Evolutionary conservation across 2,113 vertebrate species (phyloP).

Genomic region (Pseudorectes ferrugineus): DNA sequence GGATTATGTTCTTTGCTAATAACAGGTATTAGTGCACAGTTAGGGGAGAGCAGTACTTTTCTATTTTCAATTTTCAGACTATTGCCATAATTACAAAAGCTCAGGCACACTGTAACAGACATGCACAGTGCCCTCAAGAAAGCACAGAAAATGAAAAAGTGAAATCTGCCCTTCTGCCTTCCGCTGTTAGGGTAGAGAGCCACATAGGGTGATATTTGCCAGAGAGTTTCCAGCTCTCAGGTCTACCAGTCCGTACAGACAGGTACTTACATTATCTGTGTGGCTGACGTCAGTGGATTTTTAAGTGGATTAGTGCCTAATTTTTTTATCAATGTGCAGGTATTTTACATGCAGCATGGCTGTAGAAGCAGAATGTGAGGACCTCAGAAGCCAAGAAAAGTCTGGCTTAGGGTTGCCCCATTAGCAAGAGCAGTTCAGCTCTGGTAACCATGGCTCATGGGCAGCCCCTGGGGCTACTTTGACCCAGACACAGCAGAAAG

Average conservation of each 20-base stretch:
- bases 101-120: neutral
- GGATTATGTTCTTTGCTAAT: neutral
- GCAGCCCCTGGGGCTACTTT: neutral
- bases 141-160: neutral
- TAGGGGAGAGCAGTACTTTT: neutral
- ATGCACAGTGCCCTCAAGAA: neutral
- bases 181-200: neutral
- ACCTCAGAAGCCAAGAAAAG: neutral
- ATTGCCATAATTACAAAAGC: neutral
- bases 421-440: neutral
- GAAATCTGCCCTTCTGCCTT: neutral
- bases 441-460: neutral
- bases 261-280: neutral
- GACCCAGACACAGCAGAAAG: neutral
- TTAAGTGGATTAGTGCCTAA: neutral
- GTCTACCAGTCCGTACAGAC: rapidly evolving
- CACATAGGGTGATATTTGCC: neutral
- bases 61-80: neutral
- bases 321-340: neutral
- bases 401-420: neutral
- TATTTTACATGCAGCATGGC: neutral
- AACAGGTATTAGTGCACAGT: neutral
- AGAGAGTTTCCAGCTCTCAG: neutral
- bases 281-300: neutral
- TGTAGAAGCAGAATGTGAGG: neutral